phyloP scores from a whole-genome alignment of 2,888 invertebrate species.

The Ophioninae sp. region DNA sequence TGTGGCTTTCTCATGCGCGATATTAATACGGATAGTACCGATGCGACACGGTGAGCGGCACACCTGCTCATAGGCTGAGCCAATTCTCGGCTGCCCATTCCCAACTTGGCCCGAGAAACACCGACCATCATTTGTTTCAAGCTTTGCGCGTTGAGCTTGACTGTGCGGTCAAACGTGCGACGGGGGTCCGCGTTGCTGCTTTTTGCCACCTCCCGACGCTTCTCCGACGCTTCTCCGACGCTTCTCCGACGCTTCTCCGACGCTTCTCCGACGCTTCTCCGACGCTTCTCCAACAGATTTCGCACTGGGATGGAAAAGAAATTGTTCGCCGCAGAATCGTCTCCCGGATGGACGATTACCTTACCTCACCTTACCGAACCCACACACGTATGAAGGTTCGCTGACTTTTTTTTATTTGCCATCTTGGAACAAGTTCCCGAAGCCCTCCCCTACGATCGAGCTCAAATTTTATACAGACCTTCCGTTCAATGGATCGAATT shows the following conservation, averaged over 20 bases:
- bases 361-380: too few relatives aligned
- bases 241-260: too few relatives aligned
- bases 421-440: too few relatives aligned
- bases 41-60: constrained; percentile 37
- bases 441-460: too few relatives aligned
- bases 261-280: not conserved
- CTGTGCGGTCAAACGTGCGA: constrained; percentile 28
- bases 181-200: constrained; percentile 47
- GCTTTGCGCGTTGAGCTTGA: constrained; percentile 36
- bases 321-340: not conserved
- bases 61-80: constrained; percentile 36
- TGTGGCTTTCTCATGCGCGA: constrained; percentile 22
- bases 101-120: constrained; percentile 22
- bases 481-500: too few relatives aligned
- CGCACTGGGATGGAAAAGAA: not conserved
- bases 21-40: constrained; percentile 47
- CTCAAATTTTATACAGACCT: too few relatives aligned
- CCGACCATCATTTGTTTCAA: constrained; percentile 36
- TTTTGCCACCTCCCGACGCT: constrained; percentile 40
- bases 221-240: too few relatives aligned
- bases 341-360: not conserved
- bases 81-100: constrained; percentile 22
- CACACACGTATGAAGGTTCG: too few relatives aligned
- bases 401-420: too few relatives aligned
- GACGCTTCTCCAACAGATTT: not conserved